Base-by-base conservation (phyloP, 2,113 vertebrate genomes). In the Rutilus rutilus region DNA sequence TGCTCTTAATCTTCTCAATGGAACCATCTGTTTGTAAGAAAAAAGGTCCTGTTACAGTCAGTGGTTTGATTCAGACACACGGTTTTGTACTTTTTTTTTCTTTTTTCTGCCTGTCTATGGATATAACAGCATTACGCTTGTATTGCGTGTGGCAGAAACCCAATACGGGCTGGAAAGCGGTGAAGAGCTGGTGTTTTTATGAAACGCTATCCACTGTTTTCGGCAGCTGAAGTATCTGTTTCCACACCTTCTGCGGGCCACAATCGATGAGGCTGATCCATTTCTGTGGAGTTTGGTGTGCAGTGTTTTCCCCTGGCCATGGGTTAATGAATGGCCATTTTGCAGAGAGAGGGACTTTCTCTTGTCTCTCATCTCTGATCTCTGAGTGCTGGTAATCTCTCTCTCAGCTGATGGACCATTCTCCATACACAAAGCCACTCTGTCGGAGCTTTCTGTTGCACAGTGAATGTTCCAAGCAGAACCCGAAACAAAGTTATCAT, bases 271-370 rank as follows among this genome's bases (percentile, higher is more conserved):
- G 83, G 84, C 88, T 36, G 91, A 94, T 94, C 91, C 89, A 89
- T 95, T 94, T 93, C 91, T 87, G 85, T 42, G 6, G 77, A 90
- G 86, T 91, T 92, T 90, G 88, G 90, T 88, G 82, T 57, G 82
- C 8, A 27, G 67, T 73, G 87, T 87, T 91, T 91, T 90, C 90
- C 89, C 57, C 85, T 60, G 54, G 83, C 85, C 76, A 75, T 76
- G 85, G 83, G 89, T 91, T 91, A 92, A 94, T 92, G 92, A 94
- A 92, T 85, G 87, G 85, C 79, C 88, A 67, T 89, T 92, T 92
- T 90, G 84, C 89, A 92, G 90, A 87, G 87, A 64, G 85, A 91
- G 87, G 83, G 87, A 89, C 89, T 86, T 65, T 86, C 81, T 57
- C 82, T 86, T 87, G 67, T 90, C 91, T 87, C 80, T 50, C 84